Conservation (phyloP, 2,888 invertebrate species). For the Neelides folsomi region DNA sequence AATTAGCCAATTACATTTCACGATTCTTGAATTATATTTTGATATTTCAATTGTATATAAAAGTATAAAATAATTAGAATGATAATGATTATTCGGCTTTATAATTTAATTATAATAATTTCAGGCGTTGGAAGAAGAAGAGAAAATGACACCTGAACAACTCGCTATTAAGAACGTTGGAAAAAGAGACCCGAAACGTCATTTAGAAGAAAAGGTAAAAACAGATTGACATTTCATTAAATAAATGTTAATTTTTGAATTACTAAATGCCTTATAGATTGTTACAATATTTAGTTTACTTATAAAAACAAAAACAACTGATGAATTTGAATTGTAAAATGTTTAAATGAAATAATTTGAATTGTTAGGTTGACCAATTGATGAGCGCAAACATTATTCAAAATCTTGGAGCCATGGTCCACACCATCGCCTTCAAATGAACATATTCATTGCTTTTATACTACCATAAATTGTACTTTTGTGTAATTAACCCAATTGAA, state of each 20-base stretch:
- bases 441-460: constrained; percentile 2
- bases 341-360: constrained; percentile 1
- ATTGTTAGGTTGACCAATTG: constrained; percentile 52
- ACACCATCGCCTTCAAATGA: constrained; percentile 80
- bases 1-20: too few relatives aligned
- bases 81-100: too few relatives aligned
- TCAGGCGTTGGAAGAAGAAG: constrained; percentile 90
- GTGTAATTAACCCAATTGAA: constrained; percentile 2
- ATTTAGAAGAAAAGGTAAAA: constrained; percentile 92
- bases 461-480: background rate
- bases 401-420: constrained; percentile 92
- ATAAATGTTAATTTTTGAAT: background rate
- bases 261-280: too few relatives aligned
- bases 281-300: too few relatives aligned
- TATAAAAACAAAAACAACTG: too few relatives aligned
- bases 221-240: background rate
- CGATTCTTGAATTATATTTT: too few relatives aligned
- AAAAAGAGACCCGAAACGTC: constrained; percentile 96
- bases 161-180: constrained; percentile 99
- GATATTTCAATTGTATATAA: too few relatives aligned
- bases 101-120: constrained; percentile 16
- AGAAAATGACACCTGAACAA: constrained; percentile 98
- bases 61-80: too few relatives aligned
- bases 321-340: too few relatives aligned
- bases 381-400: constrained; percentile 98